phyloP scores from a whole-genome alignment of 2,888 invertebrate species.

The Hemaris fuciformis region DNA sequence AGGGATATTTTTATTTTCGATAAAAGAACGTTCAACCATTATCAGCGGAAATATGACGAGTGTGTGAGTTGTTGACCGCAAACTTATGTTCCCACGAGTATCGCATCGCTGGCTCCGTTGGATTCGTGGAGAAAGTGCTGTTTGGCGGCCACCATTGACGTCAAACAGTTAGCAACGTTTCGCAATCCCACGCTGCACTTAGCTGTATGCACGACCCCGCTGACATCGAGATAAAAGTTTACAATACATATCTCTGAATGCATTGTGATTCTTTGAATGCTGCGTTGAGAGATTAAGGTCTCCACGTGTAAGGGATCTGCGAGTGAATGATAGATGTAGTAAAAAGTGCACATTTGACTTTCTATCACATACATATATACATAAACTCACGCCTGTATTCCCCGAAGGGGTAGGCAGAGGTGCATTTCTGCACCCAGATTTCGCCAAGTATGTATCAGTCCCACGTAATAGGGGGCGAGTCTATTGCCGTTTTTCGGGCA shows the following conservation, averaged over 20 bases:
- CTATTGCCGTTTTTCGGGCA: too few relatives aligned
- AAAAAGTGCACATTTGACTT: too few relatives aligned
- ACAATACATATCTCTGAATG: neutral
- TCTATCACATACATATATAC: too few relatives aligned
- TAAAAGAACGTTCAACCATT: neutral
- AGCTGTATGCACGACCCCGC: neutral
- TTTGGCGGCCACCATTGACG: slow-evolving; percentile 60
- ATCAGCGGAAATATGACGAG: slow-evolving; percentile 13
- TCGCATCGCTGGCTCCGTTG: slow-evolving; percentile 28
- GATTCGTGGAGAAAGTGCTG: slow-evolving; percentile 61
- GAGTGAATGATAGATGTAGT: neutral
- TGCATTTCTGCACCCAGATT: too few relatives aligned
- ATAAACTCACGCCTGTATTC: too few relatives aligned
- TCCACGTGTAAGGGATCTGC: neutral
- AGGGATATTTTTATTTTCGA: neutral
- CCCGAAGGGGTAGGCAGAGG: too few relatives aligned
- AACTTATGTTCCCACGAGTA: slow-evolving; percentile 40
- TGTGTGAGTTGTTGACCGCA: slow-evolving; percentile 19
- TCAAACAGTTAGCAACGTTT: slow-evolving; percentile 51
- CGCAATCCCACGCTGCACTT: slow-evolving; percentile 40
- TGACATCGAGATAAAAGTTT: neutral
- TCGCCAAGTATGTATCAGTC: too few relatives aligned
- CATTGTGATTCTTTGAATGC: neutral
- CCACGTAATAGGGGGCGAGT: too few relatives aligned
- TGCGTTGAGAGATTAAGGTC: neutral